Conservation (phyloP, 2,888 invertebrate species). For the Ditylenchus weischeri region DNA sequence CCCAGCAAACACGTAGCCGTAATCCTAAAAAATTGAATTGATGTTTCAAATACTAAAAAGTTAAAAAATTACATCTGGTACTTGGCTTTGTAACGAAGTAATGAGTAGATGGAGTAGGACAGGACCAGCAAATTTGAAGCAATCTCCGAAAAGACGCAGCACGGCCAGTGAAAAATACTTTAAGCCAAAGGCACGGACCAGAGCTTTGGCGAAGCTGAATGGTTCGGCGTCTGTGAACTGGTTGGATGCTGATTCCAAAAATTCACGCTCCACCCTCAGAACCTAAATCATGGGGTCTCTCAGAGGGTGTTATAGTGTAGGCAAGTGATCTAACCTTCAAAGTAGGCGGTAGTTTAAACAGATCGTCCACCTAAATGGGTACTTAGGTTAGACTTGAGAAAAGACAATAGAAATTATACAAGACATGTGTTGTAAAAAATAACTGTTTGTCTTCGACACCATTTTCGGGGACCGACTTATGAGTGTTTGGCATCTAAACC, state of each 20-base stretch:
- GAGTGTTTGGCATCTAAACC: too few relatives aligned
- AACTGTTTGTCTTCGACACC: too few relatives aligned
- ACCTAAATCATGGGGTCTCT: too few relatives aligned
- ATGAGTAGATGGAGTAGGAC: conserved; percentile 79
- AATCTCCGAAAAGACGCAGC: conserved; percentile 77
- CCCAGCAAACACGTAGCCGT: conserved; percentile 64
- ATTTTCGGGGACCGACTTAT: too few relatives aligned
- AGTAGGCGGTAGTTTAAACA: conserved; percentile 75
- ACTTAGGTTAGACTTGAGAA: neutral
- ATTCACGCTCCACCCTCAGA: conserved; percentile 64
- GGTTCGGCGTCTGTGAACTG: conserved; percentile 40
- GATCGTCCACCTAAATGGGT: conserved; percentile 69
- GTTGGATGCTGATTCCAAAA: conserved; percentile 43
- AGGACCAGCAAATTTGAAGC: conserved; percentile 82
- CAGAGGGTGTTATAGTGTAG: too few relatives aligned
- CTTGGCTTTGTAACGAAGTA: conserved; percentile 70
- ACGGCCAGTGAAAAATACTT: conserved; percentile 82
- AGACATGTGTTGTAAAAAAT: too few relatives aligned
- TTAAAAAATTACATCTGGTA: conserved; percentile 64
- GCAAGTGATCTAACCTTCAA: conserved; percentile 63
- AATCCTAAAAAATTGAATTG: conserved; percentile 31
- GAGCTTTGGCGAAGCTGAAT: conserved; percentile 63
- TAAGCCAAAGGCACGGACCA: conserved; percentile 69
- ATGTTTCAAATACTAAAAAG: neutral
- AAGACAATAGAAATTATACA: neutral